A percentile compares a stretch with the other conserved stretches of the same genome.
Evolutionary conservation across 23 tunicate genomes (phyloP).

Genomic region (Oikopleura dioica): DNA sequence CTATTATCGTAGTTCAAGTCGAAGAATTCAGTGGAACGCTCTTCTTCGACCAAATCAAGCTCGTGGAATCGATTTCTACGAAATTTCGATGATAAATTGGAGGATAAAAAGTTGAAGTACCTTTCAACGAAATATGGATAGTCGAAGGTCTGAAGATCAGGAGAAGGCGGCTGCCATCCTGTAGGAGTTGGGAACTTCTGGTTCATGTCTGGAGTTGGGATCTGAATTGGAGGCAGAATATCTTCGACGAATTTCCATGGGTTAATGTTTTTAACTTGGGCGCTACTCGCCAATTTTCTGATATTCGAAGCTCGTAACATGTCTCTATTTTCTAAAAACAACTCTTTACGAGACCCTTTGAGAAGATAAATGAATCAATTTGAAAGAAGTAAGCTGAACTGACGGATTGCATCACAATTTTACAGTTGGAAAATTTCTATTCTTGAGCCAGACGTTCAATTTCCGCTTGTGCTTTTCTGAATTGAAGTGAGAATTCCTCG

Average conservation of each 20-base stretch:
- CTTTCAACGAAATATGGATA: too few species aligned
- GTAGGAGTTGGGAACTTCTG: background rate
- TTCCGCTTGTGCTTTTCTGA: background rate
- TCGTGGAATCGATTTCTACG: background rate
- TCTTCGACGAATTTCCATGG: background rate
- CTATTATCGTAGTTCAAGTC: background rate
- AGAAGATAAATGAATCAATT: too few species aligned
- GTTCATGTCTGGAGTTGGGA: background rate
- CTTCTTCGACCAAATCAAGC: background rate
- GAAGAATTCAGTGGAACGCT: background rate
- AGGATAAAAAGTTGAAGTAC: too few species aligned
- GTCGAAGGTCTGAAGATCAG: too few species aligned
- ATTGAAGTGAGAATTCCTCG: background rate
- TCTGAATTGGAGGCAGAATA: background rate
- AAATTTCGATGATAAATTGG: too few species aligned
- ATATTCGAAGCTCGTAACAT: too few species aligned
- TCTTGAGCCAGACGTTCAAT: background rate
- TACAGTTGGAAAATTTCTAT: background rate
- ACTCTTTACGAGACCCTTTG: too few species aligned
- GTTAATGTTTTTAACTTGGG: too few species aligned
- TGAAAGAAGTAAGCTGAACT: too few species aligned
- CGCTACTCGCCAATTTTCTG: too few species aligned
- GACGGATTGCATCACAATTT: too few species aligned
- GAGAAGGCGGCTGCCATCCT: background rate
- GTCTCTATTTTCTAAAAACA: too few species aligned